These are phyloP conservation scores for Axinella damicornis DNA, from an alignment of 37 sponge, comb jelly and placozoan species.

Conservation along the genomic window DNA sequence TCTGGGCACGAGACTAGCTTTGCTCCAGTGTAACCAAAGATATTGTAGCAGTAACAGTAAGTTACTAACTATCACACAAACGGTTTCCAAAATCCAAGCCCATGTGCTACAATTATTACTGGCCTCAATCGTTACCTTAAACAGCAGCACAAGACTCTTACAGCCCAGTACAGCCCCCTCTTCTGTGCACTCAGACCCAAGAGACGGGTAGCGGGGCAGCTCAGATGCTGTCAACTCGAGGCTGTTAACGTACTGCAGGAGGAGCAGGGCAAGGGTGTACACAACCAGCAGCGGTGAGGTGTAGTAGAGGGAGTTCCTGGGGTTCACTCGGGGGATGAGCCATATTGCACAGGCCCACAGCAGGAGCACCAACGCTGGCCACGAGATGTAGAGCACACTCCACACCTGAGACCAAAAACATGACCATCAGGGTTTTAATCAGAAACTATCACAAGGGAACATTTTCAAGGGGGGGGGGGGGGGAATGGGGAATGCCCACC, in stretches of 20 bases:
- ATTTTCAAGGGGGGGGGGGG: no score
- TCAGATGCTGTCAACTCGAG: slow-evolving; percentile 34
- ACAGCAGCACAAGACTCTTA: slow-evolving; percentile 15
- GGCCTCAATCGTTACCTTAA: slow-evolving; percentile 25
- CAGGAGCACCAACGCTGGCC: slow-evolving; percentile 70
- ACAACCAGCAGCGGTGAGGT: slow-evolving; percentile 62
- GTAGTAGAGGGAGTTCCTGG: slow-evolving; percentile 51
- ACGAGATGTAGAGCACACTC: slow-evolving; percentile 78
- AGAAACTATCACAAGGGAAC: no score
- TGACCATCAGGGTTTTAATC: no score
- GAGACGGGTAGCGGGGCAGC: background rate
- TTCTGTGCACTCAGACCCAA: background rate
- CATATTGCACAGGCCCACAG: slow-evolving; percentile 78
- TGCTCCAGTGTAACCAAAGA: no score
- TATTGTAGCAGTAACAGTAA: no score
- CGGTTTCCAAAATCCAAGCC: no score
- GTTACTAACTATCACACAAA: no score
- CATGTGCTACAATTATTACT: no score
- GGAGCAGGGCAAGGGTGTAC: slow-evolving; percentile 56
- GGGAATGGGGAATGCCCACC: no score
- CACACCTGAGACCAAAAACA: slow-evolving; percentile 33
- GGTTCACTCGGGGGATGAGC: slow-evolving; percentile 59
- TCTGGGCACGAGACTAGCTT: no score
- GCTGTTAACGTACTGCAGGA: slow-evolving; percentile 60
- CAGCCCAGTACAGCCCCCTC: background rate